These are phyloP conservation scores for Scomberomorus guttatus DNA, from an alignment of 2,797 vertebrate species.

Conservation along the genomic window DNA sequence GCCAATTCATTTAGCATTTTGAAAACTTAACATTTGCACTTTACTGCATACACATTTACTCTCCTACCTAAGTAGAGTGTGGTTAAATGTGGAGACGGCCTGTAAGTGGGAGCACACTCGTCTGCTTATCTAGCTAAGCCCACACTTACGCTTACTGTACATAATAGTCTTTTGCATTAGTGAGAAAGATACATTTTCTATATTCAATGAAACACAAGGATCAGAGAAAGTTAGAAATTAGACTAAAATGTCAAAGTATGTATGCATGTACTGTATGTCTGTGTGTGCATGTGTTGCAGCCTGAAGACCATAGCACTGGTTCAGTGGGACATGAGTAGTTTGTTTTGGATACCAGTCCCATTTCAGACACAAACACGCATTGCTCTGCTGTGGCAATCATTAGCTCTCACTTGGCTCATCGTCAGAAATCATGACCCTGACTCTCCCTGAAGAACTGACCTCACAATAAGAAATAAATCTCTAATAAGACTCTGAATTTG, in stretches of 20 bases:
- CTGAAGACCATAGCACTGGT: conserved; percentile 16
- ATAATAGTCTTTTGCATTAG: too few species aligned
- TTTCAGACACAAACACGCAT: conserved; percentile 52
- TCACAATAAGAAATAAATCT: conserved; percentile 49
- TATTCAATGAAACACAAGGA: too few species aligned
- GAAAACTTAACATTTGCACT: too few species aligned
- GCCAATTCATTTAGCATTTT: too few species aligned
- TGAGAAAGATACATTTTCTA: too few species aligned
- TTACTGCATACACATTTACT: too few species aligned
- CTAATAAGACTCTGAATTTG: conserved; percentile 8
- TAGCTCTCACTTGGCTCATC: conserved; percentile 29
- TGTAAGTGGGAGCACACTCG: too few species aligned
- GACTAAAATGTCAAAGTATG: not conserved
- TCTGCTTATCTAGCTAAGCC: too few species aligned
- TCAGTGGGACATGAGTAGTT: conserved; percentile 37
- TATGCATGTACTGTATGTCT: conserved; percentile 1
- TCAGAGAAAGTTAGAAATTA: not conserved
- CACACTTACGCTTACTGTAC: too few species aligned
- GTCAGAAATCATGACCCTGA: conserved; percentile 47
- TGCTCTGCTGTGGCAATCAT: conserved; percentile 14
- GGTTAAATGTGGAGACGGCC: not conserved
- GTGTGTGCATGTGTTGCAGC: conserved; percentile 4
- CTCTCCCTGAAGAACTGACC: conserved; percentile 57
- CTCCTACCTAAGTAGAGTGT: too few species aligned
- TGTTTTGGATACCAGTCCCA: conserved; percentile 45